These are phyloP conservation scores for Brotula barbata DNA, from an alignment of 2,797 vertebrate species.

Conservation along the genomic window DNA sequence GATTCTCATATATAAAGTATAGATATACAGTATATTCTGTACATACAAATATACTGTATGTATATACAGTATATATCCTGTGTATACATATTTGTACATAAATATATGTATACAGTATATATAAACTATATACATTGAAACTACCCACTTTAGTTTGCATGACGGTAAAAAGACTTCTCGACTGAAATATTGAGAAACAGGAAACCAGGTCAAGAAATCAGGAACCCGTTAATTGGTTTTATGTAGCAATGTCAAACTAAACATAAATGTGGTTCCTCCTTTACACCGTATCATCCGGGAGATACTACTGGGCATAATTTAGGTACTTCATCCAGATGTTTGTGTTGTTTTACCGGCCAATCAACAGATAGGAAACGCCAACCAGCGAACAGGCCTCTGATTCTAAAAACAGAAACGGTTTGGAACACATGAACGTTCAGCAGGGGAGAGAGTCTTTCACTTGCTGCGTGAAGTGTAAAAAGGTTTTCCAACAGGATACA, in stretches of 20 bases:
- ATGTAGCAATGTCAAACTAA: slow-evolving; percentile 14
- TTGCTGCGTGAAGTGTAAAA: background rate
- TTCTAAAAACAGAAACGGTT: background rate
- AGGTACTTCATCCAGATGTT: background rate
- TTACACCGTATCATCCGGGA: background rate
- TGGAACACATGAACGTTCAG: background rate
- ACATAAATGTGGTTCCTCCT: slow-evolving; percentile 2
- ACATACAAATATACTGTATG: no score
- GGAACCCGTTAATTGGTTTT: background rate
- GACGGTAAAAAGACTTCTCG: background rate
- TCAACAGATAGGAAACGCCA: background rate
- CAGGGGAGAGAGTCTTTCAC: background rate
- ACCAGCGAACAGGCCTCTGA: background rate
- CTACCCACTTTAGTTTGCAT: slow-evolving; percentile 1
- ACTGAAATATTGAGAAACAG: background rate
- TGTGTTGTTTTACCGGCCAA: background rate
- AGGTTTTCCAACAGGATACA: slow-evolving; percentile 4
- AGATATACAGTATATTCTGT: no score
- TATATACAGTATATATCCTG: no score
- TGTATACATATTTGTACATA: no score
- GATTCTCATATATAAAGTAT: no score
- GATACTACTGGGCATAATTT: background rate
- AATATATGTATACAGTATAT: no score
- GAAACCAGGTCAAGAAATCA: background rate
- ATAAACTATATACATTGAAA: no score